A percentile compares a stretch with the other conserved stretches of the same genome.
Evolutionary conservation across 2,113 vertebrate species (phyloP).

Genomic region (Paradisaea rubra): DNA sequence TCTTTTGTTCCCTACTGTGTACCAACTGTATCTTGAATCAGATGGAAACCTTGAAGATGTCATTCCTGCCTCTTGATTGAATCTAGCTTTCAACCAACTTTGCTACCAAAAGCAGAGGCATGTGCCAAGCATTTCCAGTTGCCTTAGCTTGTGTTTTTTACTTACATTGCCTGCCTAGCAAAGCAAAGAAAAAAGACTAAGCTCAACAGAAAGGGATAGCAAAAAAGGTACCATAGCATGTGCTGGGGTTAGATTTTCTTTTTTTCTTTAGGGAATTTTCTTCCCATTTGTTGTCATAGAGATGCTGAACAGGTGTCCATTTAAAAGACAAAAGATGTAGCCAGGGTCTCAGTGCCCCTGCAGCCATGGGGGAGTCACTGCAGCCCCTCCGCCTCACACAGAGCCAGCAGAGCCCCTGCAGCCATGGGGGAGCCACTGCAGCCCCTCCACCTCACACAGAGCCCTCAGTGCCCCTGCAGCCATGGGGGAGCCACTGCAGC

Average conservation of each 20-base stretch:
- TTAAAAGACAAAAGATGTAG: neutral
- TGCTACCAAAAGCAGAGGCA: neutral
- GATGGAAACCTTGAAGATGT: neutral
- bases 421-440: neutral
- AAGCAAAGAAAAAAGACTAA: neutral
- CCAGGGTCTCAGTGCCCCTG: neutral
- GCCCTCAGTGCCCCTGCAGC: neutral
- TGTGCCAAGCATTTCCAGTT: neutral
- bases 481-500: too few species aligned
- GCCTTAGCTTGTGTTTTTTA: neutral
- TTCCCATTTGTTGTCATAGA: neutral
- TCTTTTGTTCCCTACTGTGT: neutral
- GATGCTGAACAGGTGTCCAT: neutral
- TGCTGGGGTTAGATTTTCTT: too few species aligned
- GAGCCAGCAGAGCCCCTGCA: neutral
- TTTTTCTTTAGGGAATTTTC: neutral
- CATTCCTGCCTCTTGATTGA: neutral
- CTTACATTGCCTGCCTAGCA: neutral
- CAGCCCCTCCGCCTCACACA: neutral
- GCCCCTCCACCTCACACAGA: too few species aligned
- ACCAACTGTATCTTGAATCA: neutral
- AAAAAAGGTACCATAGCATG: neutral
- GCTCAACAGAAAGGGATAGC: neutral
- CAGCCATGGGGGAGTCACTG: neutral
- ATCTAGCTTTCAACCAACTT: neutral